Evolutionary conservation across 1,140 invertebrate genomes (phyloP).

Genomic region (Leptinotarsa texana): DNA sequence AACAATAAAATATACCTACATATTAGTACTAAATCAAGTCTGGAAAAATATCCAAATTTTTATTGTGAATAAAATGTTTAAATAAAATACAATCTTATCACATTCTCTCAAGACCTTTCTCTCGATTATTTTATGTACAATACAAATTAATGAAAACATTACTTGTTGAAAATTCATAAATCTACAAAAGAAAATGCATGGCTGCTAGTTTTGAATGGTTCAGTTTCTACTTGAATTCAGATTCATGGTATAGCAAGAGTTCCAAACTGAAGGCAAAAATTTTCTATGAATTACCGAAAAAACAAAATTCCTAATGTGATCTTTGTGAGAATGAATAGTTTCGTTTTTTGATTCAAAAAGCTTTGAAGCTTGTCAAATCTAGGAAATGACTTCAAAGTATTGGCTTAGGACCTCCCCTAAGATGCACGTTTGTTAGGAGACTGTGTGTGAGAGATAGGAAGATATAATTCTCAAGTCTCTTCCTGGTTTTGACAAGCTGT

Average conservation of each 20-base stretch:
- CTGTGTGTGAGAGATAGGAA: too few species aligned
- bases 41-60: slow-evolving; percentile 8
- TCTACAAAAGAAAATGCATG: slow-evolving; percentile 1
- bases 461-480: too few species aligned
- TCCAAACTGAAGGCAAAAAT: not conserved
- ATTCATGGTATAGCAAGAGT: not conserved
- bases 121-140: slow-evolving; percentile 10
- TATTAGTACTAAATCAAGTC: slow-evolving; percentile 28
- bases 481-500: too few species aligned
- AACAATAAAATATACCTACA: slow-evolving; percentile 22
- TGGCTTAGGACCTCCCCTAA: too few species aligned
- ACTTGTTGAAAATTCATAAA: not conserved
- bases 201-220: not conserved
- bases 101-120: slow-evolving; percentile 8
- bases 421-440: too few species aligned
- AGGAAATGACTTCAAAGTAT: too few species aligned
- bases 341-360: too few species aligned
- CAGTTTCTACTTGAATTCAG: not conserved
- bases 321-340: too few species aligned
- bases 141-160: slow-evolving; percentile 14
- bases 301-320: too few species aligned
- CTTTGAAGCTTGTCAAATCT: too few species aligned
- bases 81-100: slow-evolving; percentile 5
- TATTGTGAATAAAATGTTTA: not conserved
- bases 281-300: too few species aligned